A percentile compares a stretch with the other conserved stretches of the same genome.
phyloP scores from a whole-genome alignment of 2,888 invertebrate genomes.

The Hermaeophaga mercurialis region DNA sequence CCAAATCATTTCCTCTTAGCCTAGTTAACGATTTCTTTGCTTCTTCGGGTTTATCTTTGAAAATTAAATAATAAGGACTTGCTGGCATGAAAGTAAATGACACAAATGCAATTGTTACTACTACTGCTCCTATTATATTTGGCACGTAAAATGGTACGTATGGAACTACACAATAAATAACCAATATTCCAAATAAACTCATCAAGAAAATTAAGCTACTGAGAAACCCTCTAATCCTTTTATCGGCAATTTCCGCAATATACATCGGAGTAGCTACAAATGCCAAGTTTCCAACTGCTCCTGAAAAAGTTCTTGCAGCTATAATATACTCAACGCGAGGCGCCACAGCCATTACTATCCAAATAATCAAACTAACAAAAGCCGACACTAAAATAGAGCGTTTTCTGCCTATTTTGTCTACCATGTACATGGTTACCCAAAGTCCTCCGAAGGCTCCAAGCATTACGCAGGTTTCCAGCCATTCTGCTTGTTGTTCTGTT shows the following conservation, averaged over 20 bases:
- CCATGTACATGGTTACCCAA: constrained; percentile 51
- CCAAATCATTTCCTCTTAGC: constrained; percentile 42
- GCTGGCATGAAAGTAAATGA: constrained; percentile 55
- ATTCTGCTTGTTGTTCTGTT: constrained; percentile 43
- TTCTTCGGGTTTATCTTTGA: constrained; percentile 46
- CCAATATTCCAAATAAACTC: constrained; percentile 51
- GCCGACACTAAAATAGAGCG: constrained; percentile 53
- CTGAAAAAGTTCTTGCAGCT: constrained; percentile 51
- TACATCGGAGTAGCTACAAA: constrained; percentile 55
- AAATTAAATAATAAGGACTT: constrained; percentile 53
- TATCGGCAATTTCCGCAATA: constrained; percentile 54
- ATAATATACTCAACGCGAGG: constrained; percentile 49
- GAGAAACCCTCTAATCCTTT: constrained; percentile 52
- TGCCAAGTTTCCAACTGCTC: constrained; percentile 49
- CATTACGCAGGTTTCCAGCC: constrained; percentile 49
- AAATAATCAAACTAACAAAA: constrained; percentile 49
- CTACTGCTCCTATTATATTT: constrained; percentile 48
- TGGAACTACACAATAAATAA: constrained; percentile 50
- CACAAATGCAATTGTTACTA: constrained; percentile 47
- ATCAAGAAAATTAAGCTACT: constrained; percentile 51
- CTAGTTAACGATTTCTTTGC: constrained; percentile 48
- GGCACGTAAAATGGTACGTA: constrained; percentile 49
- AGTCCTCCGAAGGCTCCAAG: constrained; percentile 50
- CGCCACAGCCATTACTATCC: constrained; percentile 53
- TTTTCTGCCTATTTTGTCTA: constrained; percentile 52